These are phyloP conservation scores for Tricholauxania praeusta DNA, from an alignment of 2,888 invertebrate species.

Conservation along the genomic window DNA sequence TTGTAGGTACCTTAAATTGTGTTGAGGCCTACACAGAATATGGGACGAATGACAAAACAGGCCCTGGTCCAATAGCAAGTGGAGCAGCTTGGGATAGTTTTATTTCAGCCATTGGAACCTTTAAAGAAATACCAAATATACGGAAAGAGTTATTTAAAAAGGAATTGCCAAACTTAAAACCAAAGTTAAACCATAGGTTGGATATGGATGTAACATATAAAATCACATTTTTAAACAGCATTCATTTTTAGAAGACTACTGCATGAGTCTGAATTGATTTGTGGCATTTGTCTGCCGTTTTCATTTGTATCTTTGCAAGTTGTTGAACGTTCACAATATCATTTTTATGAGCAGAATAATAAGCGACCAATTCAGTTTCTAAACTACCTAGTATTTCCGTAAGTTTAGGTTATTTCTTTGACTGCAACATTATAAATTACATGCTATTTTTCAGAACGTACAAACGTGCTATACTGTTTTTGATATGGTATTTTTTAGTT, in stretches of 20 bases:
- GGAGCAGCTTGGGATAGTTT: constrained; percentile 42
- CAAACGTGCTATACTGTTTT: constrained; percentile 31
- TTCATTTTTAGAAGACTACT: constrained; percentile 36
- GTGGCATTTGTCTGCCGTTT: constrained; percentile 44
- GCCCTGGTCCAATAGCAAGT: constrained; percentile 39
- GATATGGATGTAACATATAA: neutral
- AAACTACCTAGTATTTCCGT: constrained; percentile 46
- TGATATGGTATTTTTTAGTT: constrained; percentile 46
- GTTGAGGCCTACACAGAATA: constrained; percentile 45
- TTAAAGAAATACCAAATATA: constrained; percentile 31
- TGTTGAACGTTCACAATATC: constrained; percentile 44
- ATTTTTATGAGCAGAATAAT: constrained; percentile 35
- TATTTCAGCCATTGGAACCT: constrained; percentile 22
- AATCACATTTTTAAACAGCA: neutral
- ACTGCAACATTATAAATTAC: constrained; percentile 11
- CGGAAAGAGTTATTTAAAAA: constrained; percentile 30
- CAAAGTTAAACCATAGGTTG: constrained; percentile 38
- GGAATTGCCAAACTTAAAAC: constrained; percentile 37
- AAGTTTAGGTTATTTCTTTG: constrained; percentile 12
- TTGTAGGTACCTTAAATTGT: constrained; percentile 45
- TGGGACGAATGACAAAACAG: constrained; percentile 30
- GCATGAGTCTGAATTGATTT: constrained; percentile 33
- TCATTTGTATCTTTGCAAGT: constrained; percentile 44
- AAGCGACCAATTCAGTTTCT: constrained; percentile 45
- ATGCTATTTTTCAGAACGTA: constrained; percentile 11